Base-by-base conservation (phyloP, 2,888 invertebrate genomes). In the Halocaridina rubra region DNA sequence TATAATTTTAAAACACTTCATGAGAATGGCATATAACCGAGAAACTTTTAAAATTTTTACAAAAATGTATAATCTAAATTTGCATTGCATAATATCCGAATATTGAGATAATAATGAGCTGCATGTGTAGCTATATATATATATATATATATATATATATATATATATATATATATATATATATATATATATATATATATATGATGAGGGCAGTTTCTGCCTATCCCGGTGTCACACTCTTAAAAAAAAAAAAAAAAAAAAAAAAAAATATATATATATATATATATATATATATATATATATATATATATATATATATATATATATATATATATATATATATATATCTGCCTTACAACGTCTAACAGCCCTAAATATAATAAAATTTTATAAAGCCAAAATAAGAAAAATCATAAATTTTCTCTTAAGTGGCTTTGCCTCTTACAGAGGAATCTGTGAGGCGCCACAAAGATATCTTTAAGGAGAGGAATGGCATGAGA, bases 131-230 rank as follows among this genome's bases (percentile, higher is more conserved):
- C 7, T 19, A 64, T 10, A 64, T 8, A 64, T 13, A 7, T n/a
- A 5, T 69, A 69, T 24, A 24, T 29, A 24, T 3, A 69, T 27
- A 27, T 69, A 27, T 13, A 24, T 75, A 72, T 79, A 29, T 71
- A 76, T 69, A 72, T 61, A 29, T 78, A 19, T 8, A 71, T 27
- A 78, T 77, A 77, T 19, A 69, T 69, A 64, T 2, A 77, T 77
- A n/a, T 77, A 77, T 64, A 77, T 77, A 61, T 61, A n/a, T 61
- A 61, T n/a, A 61, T 13, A 61, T 13, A 61, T 7, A 61, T 13
- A 61, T 13, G 8, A 10, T 29, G 29, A 69, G 8, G 10, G 29
- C 27, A 69, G n/a, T 24, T 10, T n/a, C n/a, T n/a, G n/a, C n/a
- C n/a, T n/a, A n/a, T n/a, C n/a, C n/a, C n/a, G n/a, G n/a, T n/a